These are phyloP conservation scores for Caenorhabditis zanzibari DNA, from an alignment of 2,888 invertebrate genomes.

Conservation along the genomic window DNA sequence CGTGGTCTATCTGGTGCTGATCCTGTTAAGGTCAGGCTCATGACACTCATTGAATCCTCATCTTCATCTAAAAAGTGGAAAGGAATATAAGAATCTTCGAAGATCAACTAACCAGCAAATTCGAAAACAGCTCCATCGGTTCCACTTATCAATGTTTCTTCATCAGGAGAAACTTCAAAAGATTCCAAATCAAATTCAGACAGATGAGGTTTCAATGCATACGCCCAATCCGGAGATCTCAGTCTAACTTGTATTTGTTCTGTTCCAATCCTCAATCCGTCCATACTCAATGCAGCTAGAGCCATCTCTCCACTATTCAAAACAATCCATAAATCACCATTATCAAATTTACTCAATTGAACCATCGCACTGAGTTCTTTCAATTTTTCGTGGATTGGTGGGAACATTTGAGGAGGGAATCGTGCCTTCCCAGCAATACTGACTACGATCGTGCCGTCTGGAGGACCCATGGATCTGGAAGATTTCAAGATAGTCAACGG, in stretches of 20 bases:
- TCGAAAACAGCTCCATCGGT: slow-evolving; percentile 58
- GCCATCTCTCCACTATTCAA: slow-evolving; percentile 94
- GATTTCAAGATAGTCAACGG: not conserved
- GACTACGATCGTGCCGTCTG: slow-evolving; percentile 94
- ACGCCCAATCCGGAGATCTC: slow-evolving; percentile 73
- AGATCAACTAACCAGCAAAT: slow-evolving; percentile 63
- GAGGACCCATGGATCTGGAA: slow-evolving; percentile 89
- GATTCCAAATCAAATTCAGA: slow-evolving; percentile 55
- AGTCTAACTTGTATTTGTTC: slow-evolving; percentile 72
- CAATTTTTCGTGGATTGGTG: slow-evolving; percentile 77
- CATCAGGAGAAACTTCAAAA: slow-evolving; percentile 56
- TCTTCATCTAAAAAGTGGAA: slow-evolving; percentile 58
- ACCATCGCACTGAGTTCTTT: slow-evolving; percentile 77
- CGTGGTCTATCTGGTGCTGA: slow-evolving; percentile 69
- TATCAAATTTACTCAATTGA: slow-evolving; percentile 88
- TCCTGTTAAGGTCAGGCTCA: slow-evolving; percentile 32
- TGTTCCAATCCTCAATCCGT: slow-evolving; percentile 79
- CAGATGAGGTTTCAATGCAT: slow-evolving; percentile 62
- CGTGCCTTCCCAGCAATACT: slow-evolving; percentile 79
- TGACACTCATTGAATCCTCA: slow-evolving; percentile 60
- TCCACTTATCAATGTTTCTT: slow-evolving; percentile 43
- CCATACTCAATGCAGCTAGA: slow-evolving; percentile 85
- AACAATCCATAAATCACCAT: slow-evolving; percentile 93
- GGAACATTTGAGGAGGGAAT: slow-evolving; percentile 77
- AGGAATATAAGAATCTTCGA: not conserved